Conservation (phyloP, 2,113 vertebrate species). For the Elephantulus edwardii region DNA sequence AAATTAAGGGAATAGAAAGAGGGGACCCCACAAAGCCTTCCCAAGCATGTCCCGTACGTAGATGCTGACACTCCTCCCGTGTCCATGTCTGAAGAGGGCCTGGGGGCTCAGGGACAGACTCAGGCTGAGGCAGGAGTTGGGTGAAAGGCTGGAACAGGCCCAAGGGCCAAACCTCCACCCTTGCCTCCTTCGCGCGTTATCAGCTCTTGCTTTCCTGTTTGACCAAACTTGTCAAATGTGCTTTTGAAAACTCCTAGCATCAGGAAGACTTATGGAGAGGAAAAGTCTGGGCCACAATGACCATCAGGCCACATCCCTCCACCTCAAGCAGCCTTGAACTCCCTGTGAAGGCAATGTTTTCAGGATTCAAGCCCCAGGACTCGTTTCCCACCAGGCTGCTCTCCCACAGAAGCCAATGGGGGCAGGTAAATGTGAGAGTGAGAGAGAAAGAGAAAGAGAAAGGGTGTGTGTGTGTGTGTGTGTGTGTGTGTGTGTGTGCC, state of each 20-base stretch:
- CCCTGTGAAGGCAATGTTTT: background rate
- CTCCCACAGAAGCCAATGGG: background rate
- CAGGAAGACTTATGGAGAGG: conserved; percentile 57
- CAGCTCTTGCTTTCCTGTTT: conserved; percentile 66
- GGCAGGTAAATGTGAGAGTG: background rate
- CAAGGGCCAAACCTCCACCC: background rate
- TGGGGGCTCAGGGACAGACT: background rate
- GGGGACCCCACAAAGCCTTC: background rate
- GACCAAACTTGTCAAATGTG: conserved; percentile 56
- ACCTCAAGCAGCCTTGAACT: conserved; percentile 27
- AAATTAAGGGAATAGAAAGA: background rate
- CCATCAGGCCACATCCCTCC: conserved; percentile 4
- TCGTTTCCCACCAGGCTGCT: background rate
- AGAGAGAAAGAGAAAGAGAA: too few relatives aligned
- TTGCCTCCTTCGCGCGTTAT: conserved; percentile 44
- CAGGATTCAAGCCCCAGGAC: background rate
- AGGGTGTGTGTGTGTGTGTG: background rate
- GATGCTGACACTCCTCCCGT: background rate
- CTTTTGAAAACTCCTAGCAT: conserved; percentile 66
- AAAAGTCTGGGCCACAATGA: background rate
- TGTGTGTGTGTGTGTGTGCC: fast-evolving
- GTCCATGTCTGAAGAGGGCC: background rate
- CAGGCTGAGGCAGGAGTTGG: background rate
- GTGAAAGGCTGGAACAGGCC: conserved; percentile 21
- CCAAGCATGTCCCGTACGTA: background rate